These are phyloP conservation scores for Reticulitermes lucifugus DNA, from an alignment of 2,888 invertebrate species.

Conservation along the genomic window DNA sequence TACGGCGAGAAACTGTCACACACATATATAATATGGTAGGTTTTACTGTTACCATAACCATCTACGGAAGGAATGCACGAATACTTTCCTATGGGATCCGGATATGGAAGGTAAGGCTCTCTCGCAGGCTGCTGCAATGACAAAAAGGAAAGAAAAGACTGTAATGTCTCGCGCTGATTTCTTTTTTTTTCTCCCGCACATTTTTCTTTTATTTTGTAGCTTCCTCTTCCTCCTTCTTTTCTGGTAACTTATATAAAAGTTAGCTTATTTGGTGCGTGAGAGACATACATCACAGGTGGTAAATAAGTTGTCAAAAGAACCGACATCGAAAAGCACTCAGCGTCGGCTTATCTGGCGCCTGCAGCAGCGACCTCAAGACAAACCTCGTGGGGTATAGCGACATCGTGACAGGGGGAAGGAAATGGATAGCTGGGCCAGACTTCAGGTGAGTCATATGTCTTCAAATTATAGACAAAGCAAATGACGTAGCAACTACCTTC, in stretches of 20 bases:
- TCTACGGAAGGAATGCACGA: no score
- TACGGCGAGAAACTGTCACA: no score
- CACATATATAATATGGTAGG: no score
- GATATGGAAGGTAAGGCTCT: no score
- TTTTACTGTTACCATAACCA: no score
- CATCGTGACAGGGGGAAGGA: not conserved
- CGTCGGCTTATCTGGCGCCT: constrained; percentile 29
- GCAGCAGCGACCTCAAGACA: constrained; percentile 2
- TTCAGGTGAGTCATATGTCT: no score
- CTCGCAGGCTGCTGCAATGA: no score
- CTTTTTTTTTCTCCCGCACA: not conserved
- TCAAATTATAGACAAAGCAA: no score
- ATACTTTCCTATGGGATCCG: no score
- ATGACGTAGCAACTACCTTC: no score
- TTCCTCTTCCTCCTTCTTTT: not conserved
- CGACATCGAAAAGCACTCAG: constrained; percentile 43
- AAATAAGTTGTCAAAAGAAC: constrained; percentile 39
- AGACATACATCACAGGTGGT: constrained; percentile 41
- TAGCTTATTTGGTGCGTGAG: constrained; percentile 25
- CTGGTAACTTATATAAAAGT: constrained; percentile 29
- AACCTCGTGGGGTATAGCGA: not conserved
- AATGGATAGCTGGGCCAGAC: not conserved
- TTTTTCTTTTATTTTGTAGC: not conserved
- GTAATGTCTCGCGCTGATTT: not conserved
- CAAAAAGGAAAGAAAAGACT: not conserved